Base-by-base conservation (phyloP, 1,140 invertebrate species). In the Anthonomus grandis region DNA sequence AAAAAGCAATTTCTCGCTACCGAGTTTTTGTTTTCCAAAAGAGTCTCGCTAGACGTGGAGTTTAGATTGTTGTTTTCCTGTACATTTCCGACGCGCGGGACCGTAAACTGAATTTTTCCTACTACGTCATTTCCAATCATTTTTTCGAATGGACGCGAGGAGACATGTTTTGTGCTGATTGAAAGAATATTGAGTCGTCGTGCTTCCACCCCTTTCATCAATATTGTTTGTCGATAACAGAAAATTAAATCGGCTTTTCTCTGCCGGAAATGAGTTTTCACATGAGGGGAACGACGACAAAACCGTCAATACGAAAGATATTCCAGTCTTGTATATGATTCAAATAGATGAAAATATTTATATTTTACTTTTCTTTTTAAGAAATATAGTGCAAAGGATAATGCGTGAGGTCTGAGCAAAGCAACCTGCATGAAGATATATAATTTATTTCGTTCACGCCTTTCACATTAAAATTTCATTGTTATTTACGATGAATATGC, bases 191-290 rank as follows among this genome's bases (percentile, higher is more conserved):
- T 59, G 55, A 56, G 55, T 52, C 56, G 38, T 45, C 41, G 36
- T 50, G 46, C 53, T 46, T 57, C 53, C 34, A 57, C 56, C 53
- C 61, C 57, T 57, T 64, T 63, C 63, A 45, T n/a, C 37, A 61
- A 64, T 62, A 62, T 67, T 67, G 65, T 67, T 64, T 62, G 62
- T 58, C 60, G 65, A 67, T 60, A 58, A 60, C 52, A 51, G 53
- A 59, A 62, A 64, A 65, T 65, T 65, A 65, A 67, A 67, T 67
- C 59, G 34, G 60, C 63, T 63, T 63, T 63, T 67, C 65, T 67
- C 57, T 54, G 56, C 21, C 65, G 65, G 65, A 67, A 67, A 67
- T 67, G 60, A 65, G 57, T 58, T 61, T 57, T 57, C 57, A 58
- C 62, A 50, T 56, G 49, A 42, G 54, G 60, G 57, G 57, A 56